Evolutionary conservation across 2,888 invertebrate genomes (phyloP), one percentile per base, ranked within the genome.

Genomic region (Trimorus sp.): DNA sequence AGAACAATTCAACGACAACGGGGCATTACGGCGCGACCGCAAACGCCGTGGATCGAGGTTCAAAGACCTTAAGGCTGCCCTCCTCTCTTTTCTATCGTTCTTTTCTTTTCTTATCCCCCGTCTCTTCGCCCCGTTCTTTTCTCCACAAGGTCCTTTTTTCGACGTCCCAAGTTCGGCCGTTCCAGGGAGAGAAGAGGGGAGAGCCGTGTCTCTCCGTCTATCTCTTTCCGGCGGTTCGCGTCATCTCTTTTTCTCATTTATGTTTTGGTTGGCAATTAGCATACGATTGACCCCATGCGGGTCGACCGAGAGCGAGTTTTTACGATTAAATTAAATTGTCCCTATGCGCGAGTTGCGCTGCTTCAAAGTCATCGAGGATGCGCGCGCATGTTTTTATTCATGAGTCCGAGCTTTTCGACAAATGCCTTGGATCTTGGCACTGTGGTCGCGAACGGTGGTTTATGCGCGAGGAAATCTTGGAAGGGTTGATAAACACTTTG

Each of bases 1-100:
- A 91, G 91, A 91, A 91, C 91, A 89, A 91, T 91, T 90, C 91
- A 90, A 90, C 90, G 89, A 90, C 90, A 89, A 89, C 88, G 89
- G 89, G 86, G 90, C 90, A 91, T 91, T 90, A 91, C 88, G 86
- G 86, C 86, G 85, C 85, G 87, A 82, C 86, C 84, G 86, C 82
- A 71, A 82, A 73, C 82, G 60, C 75, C 78, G 79, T 81, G 76
- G 51, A 76, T 70, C 86, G 84, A 70, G 83, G 89, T 89, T 89
- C 89, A 89, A 89, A 89, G 89, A 89, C 89, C 89, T 86, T 76
- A 79, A 71, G 69, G 82, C 81, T 83, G 38, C 42, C 65, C 83
- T 59, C 71, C 45, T 66, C 58, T 65, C 63, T 69, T 56, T 70
- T 56, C 77, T 63, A 69, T 62, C 76, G 60, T 62, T 76, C 56